A percentile compares a stretch with the other conserved stretches of the same genome.
Evolutionary conservation across 1,140 invertebrate genomes (phyloP).

Genomic region (Apocrypta bakeri): DNA sequence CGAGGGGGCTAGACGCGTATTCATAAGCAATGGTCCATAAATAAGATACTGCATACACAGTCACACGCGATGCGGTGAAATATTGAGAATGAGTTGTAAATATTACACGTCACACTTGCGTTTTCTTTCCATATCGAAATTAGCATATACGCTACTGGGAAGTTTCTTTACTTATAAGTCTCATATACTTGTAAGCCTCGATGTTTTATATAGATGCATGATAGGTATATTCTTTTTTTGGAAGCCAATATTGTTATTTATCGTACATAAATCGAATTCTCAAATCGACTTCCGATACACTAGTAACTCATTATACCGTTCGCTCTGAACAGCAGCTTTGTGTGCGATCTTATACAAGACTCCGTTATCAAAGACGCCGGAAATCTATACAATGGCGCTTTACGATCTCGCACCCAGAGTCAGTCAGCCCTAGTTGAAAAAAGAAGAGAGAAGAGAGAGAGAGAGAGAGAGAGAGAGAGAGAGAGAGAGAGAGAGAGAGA

Average conservation of each 20-base stretch:
- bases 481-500: background rate
- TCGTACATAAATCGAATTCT: background rate
- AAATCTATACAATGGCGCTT: background rate
- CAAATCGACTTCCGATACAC: background rate
- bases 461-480: background rate
- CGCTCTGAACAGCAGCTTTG: background rate
- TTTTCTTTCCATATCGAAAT: background rate
- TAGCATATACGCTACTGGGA: background rate
- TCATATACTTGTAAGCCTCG: no score
- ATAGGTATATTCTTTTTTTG: no score
- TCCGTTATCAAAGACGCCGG: background rate
- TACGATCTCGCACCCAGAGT: background rate
- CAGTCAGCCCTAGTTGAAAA: background rate
- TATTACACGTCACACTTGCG: conserved; percentile 35
- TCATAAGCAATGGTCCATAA: conserved; percentile 53
- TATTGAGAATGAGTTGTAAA: conserved; percentile 50
- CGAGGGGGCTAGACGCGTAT: conserved; percentile 19
- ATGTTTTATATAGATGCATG: no score
- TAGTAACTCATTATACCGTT: background rate
- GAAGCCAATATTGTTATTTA: no score
- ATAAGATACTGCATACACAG: conserved; percentile 36
- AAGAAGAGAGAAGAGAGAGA: no score
- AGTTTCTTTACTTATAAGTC: no score
- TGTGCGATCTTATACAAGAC: background rate
- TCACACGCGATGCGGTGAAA: conserved; percentile 28